These are phyloP conservation scores for Cyclophora albipunctata DNA, from an alignment of 2,888 invertebrate genomes.

Conservation along the genomic window DNA sequence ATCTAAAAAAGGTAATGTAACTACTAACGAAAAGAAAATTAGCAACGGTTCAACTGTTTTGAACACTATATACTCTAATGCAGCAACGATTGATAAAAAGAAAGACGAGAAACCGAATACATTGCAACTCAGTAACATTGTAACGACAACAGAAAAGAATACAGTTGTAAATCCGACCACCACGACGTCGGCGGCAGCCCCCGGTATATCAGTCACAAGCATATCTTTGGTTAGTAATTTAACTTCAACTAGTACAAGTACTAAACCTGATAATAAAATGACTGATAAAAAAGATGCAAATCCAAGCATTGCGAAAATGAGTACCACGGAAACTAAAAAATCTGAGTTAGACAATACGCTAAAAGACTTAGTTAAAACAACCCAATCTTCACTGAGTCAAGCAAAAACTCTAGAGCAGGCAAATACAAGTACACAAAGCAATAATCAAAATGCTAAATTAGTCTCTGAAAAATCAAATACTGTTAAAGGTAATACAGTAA, in stretches of 20 bases:
- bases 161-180: not conserved
- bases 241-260: not conserved
- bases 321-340: too few species aligned
- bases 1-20: constrained; percentile 28
- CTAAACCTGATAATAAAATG: too few species aligned
- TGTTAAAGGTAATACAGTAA: not conserved
- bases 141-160: not conserved
- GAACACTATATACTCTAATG: constrained; percentile 14
- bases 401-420: constrained; percentile 2
- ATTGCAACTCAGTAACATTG: not conserved
- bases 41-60: constrained; percentile 19
- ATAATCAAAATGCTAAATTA: constrained; percentile 6
- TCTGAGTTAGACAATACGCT: too few species aligned
- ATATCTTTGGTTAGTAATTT: constrained; percentile 1
- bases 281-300: too few species aligned
- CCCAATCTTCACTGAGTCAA: not conserved
- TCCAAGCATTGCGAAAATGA: too few species aligned
- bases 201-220: not conserved
- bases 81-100: constrained; percentile 4
- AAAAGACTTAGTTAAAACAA: too few species aligned
- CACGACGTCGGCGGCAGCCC: too few species aligned
- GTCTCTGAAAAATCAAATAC: not conserved
- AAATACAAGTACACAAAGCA: not conserved
- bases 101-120: constrained; percentile 11
- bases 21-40: constrained; percentile 20